Evolutionary conservation across 1,140 invertebrate species (phyloP).

Genomic region (Pristionchus pacificus): DNA sequence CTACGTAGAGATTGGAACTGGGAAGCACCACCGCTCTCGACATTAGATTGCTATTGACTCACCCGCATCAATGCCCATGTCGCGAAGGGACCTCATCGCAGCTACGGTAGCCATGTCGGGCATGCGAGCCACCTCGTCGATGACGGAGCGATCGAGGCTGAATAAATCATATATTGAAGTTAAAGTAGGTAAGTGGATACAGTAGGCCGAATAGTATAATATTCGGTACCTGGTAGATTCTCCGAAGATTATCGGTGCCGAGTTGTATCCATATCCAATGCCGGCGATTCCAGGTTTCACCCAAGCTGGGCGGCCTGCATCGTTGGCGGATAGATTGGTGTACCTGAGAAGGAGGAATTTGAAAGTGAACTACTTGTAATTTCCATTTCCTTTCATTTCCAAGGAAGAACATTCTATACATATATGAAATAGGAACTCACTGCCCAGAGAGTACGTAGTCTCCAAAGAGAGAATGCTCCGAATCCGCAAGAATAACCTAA

Average conservation of each 20-base stretch:
- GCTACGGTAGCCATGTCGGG: slow-evolving; percentile 45
- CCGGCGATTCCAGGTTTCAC: slow-evolving; percentile 42
- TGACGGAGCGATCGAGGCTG: slow-evolving; percentile 38
- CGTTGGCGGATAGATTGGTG: slow-evolving; percentile 38
- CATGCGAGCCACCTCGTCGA: slow-evolving; percentile 44
- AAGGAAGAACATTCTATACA: too few species aligned
- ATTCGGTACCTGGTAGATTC: slow-evolving; percentile 37
- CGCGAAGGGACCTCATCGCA: slow-evolving; percentile 43
- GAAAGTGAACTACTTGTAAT: too few species aligned
- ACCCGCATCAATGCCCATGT: too few species aligned
- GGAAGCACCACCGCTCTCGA: too few species aligned
- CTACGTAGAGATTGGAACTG: too few species aligned
- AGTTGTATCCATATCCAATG: slow-evolving; percentile 39
- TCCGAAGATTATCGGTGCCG: slow-evolving; percentile 28
- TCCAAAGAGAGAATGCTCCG: slow-evolving; percentile 41
- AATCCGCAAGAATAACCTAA: slow-evolving; percentile 41
- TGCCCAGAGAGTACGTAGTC: slow-evolving; percentile 38
- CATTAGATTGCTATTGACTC: too few species aligned
- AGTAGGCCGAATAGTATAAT: too few species aligned
- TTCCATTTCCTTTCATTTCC: too few species aligned
- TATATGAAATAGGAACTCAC: slow-evolving; percentile 1
- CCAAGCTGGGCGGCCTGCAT: slow-evolving; percentile 34
- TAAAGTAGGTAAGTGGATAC: slow-evolving; percentile 1
- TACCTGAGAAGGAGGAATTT: too few species aligned
- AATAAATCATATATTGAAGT: too few species aligned